Evolutionary conservation across 2,888 invertebrate species (phyloP).

Genomic region (Hyposoter didymator): DNA sequence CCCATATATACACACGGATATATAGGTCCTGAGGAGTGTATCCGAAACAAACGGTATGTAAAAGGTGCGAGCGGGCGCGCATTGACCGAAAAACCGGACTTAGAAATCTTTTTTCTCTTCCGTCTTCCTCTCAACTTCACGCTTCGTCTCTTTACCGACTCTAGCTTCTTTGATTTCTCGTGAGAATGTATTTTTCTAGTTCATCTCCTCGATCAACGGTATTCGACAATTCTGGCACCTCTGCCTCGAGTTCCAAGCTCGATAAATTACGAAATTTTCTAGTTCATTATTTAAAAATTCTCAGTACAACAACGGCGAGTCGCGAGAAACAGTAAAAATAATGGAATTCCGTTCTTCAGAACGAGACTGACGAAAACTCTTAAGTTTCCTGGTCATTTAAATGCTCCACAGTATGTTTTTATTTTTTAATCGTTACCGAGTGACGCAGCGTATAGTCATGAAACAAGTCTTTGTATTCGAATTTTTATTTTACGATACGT

Average conservation of each 20-base stretch:
- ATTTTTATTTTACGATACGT: slow-evolving; percentile 62
- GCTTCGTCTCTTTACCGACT: slow-evolving; percentile 34
- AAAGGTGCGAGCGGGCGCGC: slow-evolving; percentile 44
- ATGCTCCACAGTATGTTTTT: neutral
- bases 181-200: slow-evolving; percentile 7
- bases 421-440: neutral
- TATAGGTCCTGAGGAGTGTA: slow-evolving; percentile 34
- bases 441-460: neutral
- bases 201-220: neutral
- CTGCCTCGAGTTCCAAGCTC: neutral
- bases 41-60: slow-evolving; percentile 25
- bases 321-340: neutral
- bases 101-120: slow-evolving; percentile 36
- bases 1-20: slow-evolving; percentile 39
- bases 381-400: neutral
- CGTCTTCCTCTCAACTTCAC: slow-evolving; percentile 29
- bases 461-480: slow-evolving; percentile 24
- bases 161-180: slow-evolving; percentile 38
- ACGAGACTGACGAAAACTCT: neutral
- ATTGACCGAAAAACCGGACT: slow-evolving; percentile 63
- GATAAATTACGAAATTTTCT: neutral
- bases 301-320: neutral
- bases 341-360: neutral
- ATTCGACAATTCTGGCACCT: slow-evolving; percentile 13
- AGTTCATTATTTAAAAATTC: neutral